Percentiles rank a stretch among this genome's conserved stretches.
Conservation (phyloP, 2,797 vertebrate species). For the Rhabdophis nuchalis region DNA sequence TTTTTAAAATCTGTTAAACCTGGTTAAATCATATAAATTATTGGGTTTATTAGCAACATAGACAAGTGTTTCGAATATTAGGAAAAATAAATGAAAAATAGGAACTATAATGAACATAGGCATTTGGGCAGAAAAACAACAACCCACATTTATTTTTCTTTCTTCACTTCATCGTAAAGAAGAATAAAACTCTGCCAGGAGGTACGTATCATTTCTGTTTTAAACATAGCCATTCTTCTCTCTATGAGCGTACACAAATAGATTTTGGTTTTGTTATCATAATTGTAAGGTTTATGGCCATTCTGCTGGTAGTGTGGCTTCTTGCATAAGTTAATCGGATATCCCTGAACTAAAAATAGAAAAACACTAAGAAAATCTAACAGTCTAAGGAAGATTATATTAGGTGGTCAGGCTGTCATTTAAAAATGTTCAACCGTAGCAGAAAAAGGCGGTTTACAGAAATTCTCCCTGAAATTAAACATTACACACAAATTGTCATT, state of each 20-base stretch:
- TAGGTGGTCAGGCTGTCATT: background rate
- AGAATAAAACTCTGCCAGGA: background rate
- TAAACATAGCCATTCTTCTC: background rate
- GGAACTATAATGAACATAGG: background rate
- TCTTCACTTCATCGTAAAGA: background rate
- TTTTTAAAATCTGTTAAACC: background rate
- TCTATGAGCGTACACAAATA: background rate
- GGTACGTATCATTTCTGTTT: background rate
- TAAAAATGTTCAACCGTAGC: slow-evolving; percentile 57
- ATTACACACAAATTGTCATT: slow-evolving; percentile 55
- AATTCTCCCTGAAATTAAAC: slow-evolving; percentile 69
- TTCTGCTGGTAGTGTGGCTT: slow-evolving; percentile 7
- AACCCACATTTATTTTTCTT: background rate
- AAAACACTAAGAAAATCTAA: slow-evolving; percentile 62
- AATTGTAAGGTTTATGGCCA: slow-evolving; percentile 17
- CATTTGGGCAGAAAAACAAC: background rate
- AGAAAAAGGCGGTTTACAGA: slow-evolving; percentile 68
- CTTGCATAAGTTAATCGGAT: slow-evolving; percentile 32
- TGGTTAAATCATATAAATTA: background rate
- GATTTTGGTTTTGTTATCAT: background rate
- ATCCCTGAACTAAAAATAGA: slow-evolving; percentile 20
- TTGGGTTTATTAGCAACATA: background rate
- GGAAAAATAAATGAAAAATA: background rate
- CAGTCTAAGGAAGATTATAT: slow-evolving; percentile 61
- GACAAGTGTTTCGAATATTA: background rate